phyloP scores from a whole-genome alignment of 2,797 vertebrate species.

The Tachyglossus aculeatus region DNA sequence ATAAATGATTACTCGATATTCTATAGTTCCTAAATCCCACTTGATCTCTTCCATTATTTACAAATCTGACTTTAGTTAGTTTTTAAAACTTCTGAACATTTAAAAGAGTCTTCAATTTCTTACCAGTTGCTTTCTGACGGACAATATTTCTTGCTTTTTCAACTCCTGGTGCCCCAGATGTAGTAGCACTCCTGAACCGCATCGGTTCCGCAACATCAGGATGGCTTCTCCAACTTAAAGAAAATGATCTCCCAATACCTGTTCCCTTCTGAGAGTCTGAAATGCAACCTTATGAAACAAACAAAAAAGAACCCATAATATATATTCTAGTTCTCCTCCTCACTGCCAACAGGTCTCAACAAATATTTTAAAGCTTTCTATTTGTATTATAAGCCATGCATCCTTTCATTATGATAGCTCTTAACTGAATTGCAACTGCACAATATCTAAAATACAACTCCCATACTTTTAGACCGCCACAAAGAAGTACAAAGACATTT shows the following conservation, averaged over 20 bases:
- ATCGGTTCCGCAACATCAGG: conserved; percentile 91
- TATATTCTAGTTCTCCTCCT: not conserved
- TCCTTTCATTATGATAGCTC: too few species aligned
- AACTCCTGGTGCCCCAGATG: conserved; percentile 92
- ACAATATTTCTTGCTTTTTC: conserved; percentile 94
- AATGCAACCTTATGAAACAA: conserved; percentile 80
- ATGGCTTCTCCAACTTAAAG: conserved; percentile 92
- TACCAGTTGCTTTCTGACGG: conserved; percentile 93
- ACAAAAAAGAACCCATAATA: not conserved
- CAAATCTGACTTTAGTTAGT: not conserved
- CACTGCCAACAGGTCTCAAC: not conserved
- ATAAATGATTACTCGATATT: not conserved
- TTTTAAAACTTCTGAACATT: not conserved
- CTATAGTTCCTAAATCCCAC: not conserved
- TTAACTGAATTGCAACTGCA: too few species aligned
- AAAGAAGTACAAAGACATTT: too few species aligned
- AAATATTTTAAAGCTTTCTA: too few species aligned
- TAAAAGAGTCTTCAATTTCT: conserved; percentile 30
- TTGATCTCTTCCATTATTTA: not conserved
- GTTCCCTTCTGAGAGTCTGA: conserved; percentile 87
- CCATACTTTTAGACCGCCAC: too few species aligned
- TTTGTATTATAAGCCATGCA: too few species aligned
- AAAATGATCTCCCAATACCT: conserved; percentile 91
- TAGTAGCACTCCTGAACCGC: conserved; percentile 95
- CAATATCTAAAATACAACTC: too few species aligned